Evolutionary conservation across 2,797 vertebrate genomes (phyloP).

Genomic region (Poecile montanus): DNA sequence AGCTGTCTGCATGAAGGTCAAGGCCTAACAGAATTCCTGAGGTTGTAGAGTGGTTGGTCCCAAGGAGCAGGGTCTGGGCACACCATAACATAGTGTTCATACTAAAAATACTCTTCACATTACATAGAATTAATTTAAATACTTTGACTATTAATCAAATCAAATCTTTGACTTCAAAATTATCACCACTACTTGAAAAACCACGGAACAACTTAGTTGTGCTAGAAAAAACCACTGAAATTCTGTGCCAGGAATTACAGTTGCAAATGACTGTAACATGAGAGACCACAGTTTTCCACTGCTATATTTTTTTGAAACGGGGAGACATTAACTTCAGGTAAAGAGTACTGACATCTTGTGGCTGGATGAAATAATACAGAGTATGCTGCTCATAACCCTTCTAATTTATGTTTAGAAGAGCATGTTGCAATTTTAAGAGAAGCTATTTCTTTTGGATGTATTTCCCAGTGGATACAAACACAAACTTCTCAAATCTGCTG

Average conservation of each 20-base stretch:
- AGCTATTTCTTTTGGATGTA: neutral
- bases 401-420: neutral
- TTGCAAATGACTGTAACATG: fast-evolving
- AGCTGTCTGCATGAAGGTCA: neutral
- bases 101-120: neutral
- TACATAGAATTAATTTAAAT: neutral
- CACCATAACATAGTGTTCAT: neutral
- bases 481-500: neutral
- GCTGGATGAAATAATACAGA: constrained; percentile 19
- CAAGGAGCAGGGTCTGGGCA: too few relatives aligned
- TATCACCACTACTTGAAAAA: neutral
- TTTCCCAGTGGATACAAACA: neutral
- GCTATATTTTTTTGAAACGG: fast-evolving
- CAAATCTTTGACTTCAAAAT: neutral
- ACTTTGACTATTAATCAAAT: too few relatives aligned
- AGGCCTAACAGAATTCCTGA: neutral
- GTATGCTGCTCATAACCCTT: neutral
- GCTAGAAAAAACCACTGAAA: neutral
- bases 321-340: neutral
- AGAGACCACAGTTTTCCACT: fast-evolving
- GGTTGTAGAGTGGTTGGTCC: neutral
- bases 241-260: neutral
- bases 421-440: neutral
- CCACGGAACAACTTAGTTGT: neutral
- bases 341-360: constrained; percentile 71